Evolutionary conservation across 2,113 vertebrate genomes (phyloP).

Genomic region (Muntiacus reevesi): DNA sequence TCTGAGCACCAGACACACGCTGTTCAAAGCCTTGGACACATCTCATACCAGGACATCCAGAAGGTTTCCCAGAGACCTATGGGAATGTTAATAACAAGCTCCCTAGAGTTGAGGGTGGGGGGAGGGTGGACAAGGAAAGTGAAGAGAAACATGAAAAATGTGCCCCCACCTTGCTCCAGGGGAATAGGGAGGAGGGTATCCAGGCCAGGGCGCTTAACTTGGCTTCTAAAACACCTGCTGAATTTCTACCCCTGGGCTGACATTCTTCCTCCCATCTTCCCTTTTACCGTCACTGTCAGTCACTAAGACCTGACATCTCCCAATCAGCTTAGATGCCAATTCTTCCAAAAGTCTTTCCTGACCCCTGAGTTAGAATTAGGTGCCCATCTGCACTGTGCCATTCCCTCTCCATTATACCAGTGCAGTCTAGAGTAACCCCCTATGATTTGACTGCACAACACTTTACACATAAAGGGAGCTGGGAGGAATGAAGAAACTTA

Average conservation of each 20-base stretch:
- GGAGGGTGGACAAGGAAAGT: fast-evolving
- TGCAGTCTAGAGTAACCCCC: fast-evolving
- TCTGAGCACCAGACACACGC: background rate
- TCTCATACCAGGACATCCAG: background rate
- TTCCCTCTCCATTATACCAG: fast-evolving
- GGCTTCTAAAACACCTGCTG: background rate
- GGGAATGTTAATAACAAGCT: background rate
- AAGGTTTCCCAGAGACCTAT: background rate
- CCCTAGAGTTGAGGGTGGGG: background rate
- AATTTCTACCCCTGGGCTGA: background rate
- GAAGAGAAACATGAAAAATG: background rate
- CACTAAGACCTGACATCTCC: background rate
- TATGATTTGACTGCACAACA: background rate
- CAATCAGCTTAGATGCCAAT: background rate
- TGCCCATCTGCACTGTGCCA: background rate
- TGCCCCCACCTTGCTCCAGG: background rate
- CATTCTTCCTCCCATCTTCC: background rate
- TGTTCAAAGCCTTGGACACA: background rate
- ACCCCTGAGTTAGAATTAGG: background rate
- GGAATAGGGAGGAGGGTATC: background rate
- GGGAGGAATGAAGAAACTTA: background rate
- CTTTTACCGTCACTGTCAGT: background rate
- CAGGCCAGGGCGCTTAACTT: background rate
- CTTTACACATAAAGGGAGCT: background rate
- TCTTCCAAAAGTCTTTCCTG: background rate